Conservation (phyloP, 2,888 invertebrate species). For the Drosophila testacea region DNA sequence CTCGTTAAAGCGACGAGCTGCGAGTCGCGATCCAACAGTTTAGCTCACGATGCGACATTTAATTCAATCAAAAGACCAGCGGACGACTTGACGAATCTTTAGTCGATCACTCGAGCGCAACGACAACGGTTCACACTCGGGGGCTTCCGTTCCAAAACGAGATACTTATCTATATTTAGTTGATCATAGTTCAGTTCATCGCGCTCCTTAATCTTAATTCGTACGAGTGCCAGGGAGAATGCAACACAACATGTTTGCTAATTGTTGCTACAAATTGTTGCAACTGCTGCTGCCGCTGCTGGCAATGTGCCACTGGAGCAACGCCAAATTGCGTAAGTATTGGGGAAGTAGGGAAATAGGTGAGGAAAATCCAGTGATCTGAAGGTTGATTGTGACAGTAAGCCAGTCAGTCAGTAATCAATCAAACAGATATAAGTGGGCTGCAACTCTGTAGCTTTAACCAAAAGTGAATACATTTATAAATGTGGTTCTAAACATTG, state of each 20-base stretch:
- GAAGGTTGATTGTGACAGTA: conserved; percentile 20
- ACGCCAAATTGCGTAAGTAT: conserved; percentile 68
- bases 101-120: conserved; percentile 66
- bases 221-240: conserved; percentile 25
- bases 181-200: conserved; percentile 16
- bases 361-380: conserved; percentile 9
- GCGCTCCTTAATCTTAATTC: conserved; percentile 47
- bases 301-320: conserved; percentile 52
- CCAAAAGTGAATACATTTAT: too few species aligned
- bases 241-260: conserved; percentile 43
- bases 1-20: conserved; percentile 23
- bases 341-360: conserved; percentile 7
- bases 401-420: conserved; percentile 3
- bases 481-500: too few species aligned
- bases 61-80: conserved; percentile 75
- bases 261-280: conserved; percentile 26
- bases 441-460: not conserved
- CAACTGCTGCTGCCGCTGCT: conserved; percentile 34
- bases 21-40: conserved; percentile 31
- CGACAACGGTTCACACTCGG: conserved; percentile 63
- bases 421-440: not conserved
- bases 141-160: conserved; percentile 1
- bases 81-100: conserved; percentile 58
- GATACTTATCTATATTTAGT: conserved; percentile 6
- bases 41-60: conserved; percentile 55